These are phyloP conservation scores for Ennomos erosarius DNA, from an alignment of 2,888 invertebrate species.

Conservation along the genomic window DNA sequence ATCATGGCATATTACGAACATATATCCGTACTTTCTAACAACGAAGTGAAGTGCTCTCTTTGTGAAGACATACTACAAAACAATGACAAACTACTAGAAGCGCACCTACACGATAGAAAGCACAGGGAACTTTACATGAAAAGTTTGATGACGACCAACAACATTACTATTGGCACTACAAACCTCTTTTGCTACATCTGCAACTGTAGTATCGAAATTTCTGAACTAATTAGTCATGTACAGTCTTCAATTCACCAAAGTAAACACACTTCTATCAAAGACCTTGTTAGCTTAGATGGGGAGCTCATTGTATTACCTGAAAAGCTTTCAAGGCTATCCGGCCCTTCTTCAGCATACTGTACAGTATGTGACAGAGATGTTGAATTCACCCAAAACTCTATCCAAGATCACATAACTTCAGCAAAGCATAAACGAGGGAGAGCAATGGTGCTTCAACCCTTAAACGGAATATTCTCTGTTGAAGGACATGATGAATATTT, in stretches of 20 bases:
- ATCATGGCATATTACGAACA: constrained; percentile 60
- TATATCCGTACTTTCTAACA: constrained; percentile 44
- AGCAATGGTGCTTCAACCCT: constrained; percentile 57
- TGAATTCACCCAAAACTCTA: constrained; percentile 39
- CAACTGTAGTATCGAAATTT: constrained; percentile 33
- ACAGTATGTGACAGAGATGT: constrained; percentile 48
- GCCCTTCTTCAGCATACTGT: constrained; percentile 42
- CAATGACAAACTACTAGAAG: constrained; percentile 42
- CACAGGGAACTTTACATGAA: constrained; percentile 47
- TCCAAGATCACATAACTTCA: constrained; percentile 47
- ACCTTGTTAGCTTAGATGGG: constrained; percentile 51
- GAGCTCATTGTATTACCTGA: constrained; percentile 50
- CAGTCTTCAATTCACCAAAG: constrained; percentile 43
- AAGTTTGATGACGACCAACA: constrained; percentile 51
- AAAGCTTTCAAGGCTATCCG: constrained; percentile 9
- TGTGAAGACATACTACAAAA: constrained; percentile 48
- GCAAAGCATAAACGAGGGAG: constrained; percentile 49
- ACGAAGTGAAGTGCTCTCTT: constrained; percentile 50
- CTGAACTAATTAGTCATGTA: constrained; percentile 44
- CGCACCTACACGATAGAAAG: constrained; percentile 45
- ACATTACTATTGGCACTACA: constrained; percentile 38
- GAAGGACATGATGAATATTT: constrained; percentile 52
- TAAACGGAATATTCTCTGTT: constrained; percentile 63
- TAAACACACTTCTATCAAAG: constrained; percentile 39
- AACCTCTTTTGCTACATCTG: constrained; percentile 48